Conservation (phyloP, 2,797 vertebrate genomes). For the Halcyon smyrnensis region DNA sequence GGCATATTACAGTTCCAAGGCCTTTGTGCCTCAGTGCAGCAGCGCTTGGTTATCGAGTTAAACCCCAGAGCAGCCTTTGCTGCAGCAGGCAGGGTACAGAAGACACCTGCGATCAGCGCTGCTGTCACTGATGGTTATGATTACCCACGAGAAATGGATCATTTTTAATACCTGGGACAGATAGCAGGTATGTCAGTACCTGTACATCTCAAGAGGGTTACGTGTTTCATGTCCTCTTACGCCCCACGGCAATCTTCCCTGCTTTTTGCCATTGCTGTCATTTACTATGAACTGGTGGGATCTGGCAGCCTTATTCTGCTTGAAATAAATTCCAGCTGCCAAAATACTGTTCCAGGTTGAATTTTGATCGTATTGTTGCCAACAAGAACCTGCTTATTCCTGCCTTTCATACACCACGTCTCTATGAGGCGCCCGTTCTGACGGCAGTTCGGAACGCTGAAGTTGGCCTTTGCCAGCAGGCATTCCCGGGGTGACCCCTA, state of each 20-base stretch:
- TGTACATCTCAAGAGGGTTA: neutral
- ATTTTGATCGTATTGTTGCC: neutral
- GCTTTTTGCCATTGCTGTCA: neutral
- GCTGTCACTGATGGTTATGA: neutral
- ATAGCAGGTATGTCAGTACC: neutral
- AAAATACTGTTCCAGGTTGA: neutral
- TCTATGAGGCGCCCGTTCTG: slow-evolving; percentile 1
- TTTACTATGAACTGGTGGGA: neutral
- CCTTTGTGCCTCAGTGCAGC: neutral
- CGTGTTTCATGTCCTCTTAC: neutral
- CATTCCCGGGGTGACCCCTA: slow-evolving; percentile 10
- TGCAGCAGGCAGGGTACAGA: neutral
- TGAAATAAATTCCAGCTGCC: neutral
- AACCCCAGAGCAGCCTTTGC: neutral
- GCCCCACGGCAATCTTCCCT: neutral
- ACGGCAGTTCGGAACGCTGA: neutral
- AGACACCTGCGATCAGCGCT: neutral
- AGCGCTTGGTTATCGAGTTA: neutral
- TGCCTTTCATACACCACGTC: neutral
- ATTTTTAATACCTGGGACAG: slow-evolving; percentile 7
- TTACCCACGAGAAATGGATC: neutral
- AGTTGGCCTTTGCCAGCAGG: neutral
- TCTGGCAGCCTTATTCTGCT: neutral
- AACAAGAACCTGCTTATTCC: neutral
- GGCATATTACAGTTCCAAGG: neutral